Base-by-base conservation (phyloP, 2,113 vertebrate species). In the Tetrao urogallus region DNA sequence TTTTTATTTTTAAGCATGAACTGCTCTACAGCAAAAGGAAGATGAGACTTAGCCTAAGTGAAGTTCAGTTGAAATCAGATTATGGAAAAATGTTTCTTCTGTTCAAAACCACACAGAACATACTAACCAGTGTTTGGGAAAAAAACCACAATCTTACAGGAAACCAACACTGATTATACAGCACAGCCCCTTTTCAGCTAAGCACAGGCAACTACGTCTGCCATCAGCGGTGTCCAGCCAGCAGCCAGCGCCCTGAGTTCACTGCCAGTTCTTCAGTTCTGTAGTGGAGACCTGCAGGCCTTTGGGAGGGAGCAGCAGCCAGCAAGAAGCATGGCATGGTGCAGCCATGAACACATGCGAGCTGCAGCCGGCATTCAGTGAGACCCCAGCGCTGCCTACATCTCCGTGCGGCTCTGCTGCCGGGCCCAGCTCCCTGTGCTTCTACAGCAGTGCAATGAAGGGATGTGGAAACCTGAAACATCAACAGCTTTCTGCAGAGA, bases 281-380 rank as follows among this genome's bases (percentile, higher is more conserved):
- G 40, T 56, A 58, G 7, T 0, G 24, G 71, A 24, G 32, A 22
- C 66, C 24, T 38, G 18, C 14, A 18, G 10, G 28, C 36, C 38
- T 58, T 30, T 4, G 19, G 0, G 3, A 88, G n/a, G 24, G 34
- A 78, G 16, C 0, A 34, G 52, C 71, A 48, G 19, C 34, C 30
- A 14, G 80, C 2, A 38, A 28, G n/a, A 14, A 43, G 2, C 3
- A 61, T 3, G 30, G 5, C 82, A 56, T 16, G 1, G 3, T 0
- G 5, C 52, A 36, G 50, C 0, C 38, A 43, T 25, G 40, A 34
- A 0, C 27, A 17, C 8, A 15, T 10, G 52, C 27, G 16, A 54
- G 52, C 43, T 57, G 48, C 0, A 34, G 56, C 13, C 52, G 5
- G 52, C 27, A 54, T 54, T 54, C 52, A 54, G 27, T 5, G 27